Evolutionary conservation across 2,888 invertebrate species (phyloP).

Genomic region (Drosophila lutescens): DNA sequence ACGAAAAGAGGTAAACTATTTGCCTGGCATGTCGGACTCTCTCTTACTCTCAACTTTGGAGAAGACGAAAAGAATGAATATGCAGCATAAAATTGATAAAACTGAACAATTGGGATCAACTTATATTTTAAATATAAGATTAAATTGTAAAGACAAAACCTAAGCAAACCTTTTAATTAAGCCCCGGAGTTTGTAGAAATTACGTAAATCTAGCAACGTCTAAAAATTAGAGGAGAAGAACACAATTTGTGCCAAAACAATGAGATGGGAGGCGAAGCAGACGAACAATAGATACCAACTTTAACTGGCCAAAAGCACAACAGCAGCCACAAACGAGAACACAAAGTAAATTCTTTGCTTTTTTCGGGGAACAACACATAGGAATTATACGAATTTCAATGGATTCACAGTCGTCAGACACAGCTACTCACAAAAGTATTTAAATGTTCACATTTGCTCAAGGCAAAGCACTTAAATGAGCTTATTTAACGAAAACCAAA

Average conservation of each 20-base stretch:
- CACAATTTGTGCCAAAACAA: constrained; percentile 65
- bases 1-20: constrained; percentile 17
- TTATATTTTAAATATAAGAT: constrained; percentile 84
- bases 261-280: constrained; percentile 9
- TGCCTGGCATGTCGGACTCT: constrained; percentile 57
- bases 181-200: constrained; percentile 42
- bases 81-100: constrained; percentile 80
- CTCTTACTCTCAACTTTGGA: constrained; percentile 57
- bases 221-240: constrained; percentile 19
- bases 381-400: constrained; percentile 84
- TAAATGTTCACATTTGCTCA: constrained; percentile 75
- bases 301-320: constrained; percentile 43
- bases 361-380: constrained; percentile 82
- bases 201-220: constrained; percentile 34
- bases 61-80: constrained; percentile 68
- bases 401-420: constrained; percentile 58
- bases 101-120: constrained; percentile 85
- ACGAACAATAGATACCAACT: constrained; percentile 25
- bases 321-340: constrained; percentile 43
- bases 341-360: constrained; percentile 64
- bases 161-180: constrained; percentile 48
- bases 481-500: constrained; percentile 63
- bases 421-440: constrained; percentile 57
- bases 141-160: constrained; percentile 74
- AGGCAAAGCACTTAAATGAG: constrained; percentile 66